A percentile compares a stretch with the other conserved stretches of the same genome.
These are phyloP conservation scores for Rhynchotus rufescens DNA, from an alignment of 2,797 vertebrate species.

Conservation along the genomic window DNA sequence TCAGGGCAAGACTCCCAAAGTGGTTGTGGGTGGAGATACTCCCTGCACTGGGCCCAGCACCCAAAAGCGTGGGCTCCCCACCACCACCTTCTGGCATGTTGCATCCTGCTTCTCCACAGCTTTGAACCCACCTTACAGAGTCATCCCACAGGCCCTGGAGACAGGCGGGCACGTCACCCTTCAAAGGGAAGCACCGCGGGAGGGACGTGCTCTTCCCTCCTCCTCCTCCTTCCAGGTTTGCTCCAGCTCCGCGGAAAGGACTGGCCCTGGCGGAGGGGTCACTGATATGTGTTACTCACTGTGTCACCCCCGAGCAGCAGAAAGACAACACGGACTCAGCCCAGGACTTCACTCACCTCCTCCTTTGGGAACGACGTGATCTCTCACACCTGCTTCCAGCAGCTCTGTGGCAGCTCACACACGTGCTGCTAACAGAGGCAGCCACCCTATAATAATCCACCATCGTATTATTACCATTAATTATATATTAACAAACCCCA, in stretches of 20 bases:
- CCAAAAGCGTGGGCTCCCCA: not conserved
- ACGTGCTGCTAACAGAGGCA: not conserved
- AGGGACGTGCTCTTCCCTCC: too few species aligned
- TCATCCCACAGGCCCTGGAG: not conserved
- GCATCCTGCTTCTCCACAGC: not conserved
- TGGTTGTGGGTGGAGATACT: not conserved
- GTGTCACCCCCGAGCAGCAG: not conserved
- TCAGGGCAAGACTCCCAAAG: not conserved
- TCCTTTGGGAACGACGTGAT: not conserved
- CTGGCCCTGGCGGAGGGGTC: not conserved
- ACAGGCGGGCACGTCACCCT: fast-evolving
- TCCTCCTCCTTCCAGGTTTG: too few species aligned
- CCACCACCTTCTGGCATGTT: not conserved
- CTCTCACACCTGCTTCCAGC: not conserved
- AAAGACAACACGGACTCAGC: not conserved
- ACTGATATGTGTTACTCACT: not conserved
- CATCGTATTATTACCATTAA: constrained; percentile 1
- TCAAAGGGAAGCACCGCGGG: too few species aligned
- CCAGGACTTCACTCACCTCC: not conserved
- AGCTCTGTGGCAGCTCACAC: not conserved
- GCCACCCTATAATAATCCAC: constrained; percentile 42
- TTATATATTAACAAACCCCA: constrained; percentile 14
- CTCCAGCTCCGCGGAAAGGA: too few species aligned
- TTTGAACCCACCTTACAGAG: not conserved
- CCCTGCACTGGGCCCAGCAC: not conserved